Evolutionary conservation across 2,797 vertebrate genomes (phyloP).

Genomic region (Nothura maculosa): DNA sequence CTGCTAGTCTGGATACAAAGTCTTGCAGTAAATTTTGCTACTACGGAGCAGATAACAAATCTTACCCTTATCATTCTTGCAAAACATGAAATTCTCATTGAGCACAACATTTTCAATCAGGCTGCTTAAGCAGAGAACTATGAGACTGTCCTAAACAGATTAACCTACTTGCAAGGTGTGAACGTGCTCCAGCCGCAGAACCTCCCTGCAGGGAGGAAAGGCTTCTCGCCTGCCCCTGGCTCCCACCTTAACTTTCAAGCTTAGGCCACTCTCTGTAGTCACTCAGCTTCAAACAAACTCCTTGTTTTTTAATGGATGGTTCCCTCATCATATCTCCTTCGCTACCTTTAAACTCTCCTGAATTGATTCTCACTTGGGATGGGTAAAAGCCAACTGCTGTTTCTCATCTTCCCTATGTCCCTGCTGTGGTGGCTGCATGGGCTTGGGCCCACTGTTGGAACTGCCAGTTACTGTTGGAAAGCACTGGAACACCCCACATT

Average conservation of each 20-base stretch:
- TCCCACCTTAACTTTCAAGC: background rate
- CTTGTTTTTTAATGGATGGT: background rate
- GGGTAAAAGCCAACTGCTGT: background rate
- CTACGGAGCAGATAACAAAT: background rate
- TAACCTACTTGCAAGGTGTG: background rate
- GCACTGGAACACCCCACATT: background rate
- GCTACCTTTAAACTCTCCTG: background rate
- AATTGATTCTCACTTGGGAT: background rate
- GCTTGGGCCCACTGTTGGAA: background rate
- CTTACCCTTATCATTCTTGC: rapidly evolving
- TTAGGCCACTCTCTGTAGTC: background rate
- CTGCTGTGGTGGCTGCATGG: background rate
- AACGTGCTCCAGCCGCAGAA: background rate
- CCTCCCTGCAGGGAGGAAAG: rapidly evolving
- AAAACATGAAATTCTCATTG: background rate
- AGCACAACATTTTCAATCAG: background rate
- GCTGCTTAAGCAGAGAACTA: background rate
- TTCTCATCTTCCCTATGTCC: background rate
- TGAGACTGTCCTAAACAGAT: background rate
- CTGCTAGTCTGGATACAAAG: rapidly evolving
- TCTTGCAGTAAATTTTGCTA: background rate
- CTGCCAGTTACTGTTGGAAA: background rate
- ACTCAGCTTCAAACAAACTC: background rate
- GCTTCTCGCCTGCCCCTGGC: rapidly evolving
- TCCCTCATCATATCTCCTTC: background rate